Percentiles rank a stretch among this genome's conserved stretches.
Conservation (phyloP, 2,113 vertebrate genomes). For the Colistium nudipinnis region DNA sequence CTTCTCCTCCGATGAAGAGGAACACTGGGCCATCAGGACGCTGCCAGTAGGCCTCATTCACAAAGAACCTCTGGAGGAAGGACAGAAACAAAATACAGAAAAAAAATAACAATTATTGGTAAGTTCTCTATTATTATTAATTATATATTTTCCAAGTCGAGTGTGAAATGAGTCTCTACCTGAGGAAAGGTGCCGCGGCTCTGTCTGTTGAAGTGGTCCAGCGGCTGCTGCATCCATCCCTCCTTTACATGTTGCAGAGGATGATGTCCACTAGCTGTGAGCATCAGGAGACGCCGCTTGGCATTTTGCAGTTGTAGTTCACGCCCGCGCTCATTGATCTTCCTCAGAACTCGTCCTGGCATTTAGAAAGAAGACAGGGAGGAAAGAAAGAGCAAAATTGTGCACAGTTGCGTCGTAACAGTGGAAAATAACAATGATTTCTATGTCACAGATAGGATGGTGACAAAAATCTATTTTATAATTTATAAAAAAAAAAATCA, state of each 20-base stretch:
- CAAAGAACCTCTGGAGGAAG: conserved; percentile 81
- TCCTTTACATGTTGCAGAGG: conserved; percentile 39
- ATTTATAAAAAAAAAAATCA: neutral
- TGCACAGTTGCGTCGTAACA: no score
- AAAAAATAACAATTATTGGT: neutral
- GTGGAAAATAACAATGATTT: neutral
- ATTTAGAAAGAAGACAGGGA: neutral
- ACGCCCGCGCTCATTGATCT: conserved; percentile 68
- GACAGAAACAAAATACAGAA: neutral
- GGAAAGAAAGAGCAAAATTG: no score
- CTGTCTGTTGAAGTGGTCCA: conserved; percentile 84
- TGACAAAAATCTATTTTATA: no score
- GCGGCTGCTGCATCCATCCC: conserved; percentile 74
- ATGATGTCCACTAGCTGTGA: neutral
- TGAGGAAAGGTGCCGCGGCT: conserved; percentile 77
- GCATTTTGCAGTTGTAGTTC: conserved; percentile 56
- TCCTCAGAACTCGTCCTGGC: conserved; percentile 72
- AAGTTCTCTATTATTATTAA: no score
- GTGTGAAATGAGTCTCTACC: conserved; percentile 65
- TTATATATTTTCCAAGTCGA: no score
- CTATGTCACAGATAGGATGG: neutral
- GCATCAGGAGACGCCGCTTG: conserved; percentile 40
- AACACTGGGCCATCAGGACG: conserved; percentile 81
- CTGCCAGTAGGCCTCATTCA: conserved; percentile 82
- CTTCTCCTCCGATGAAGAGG: conserved; percentile 86